These are phyloP conservation scores for Tetragonula clypearis DNA, from an alignment of 1,140 invertebrate species.

Conservation along the genomic window DNA sequence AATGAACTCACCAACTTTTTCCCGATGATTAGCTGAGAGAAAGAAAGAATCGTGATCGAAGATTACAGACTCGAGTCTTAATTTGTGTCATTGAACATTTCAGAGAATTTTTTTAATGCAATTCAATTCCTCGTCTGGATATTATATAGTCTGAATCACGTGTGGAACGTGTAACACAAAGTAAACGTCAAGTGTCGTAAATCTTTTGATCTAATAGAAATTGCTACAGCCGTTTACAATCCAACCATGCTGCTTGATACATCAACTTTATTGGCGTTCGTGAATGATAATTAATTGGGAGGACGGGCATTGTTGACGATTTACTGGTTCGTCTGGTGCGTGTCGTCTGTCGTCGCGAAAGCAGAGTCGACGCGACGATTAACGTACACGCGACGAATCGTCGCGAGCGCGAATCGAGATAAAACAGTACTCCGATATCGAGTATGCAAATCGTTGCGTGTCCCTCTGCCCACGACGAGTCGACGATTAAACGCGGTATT, in stretches of 20 bases:
- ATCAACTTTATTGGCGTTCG: not conserved
- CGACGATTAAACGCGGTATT: conserved; percentile 9
- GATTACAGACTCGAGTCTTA: not conserved
- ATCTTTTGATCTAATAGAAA: too few relatives aligned
- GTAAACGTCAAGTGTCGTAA: too few relatives aligned
- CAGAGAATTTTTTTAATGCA: too few relatives aligned
- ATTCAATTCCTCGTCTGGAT: too few relatives aligned
- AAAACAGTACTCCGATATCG: not conserved
- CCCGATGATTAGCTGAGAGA: not conserved
- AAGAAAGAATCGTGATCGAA: not conserved
- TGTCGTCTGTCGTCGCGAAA: not conserved
- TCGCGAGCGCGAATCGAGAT: not conserved
- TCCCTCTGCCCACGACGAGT: not conserved
- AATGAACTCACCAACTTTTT: not conserved
- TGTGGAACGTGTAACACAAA: too few relatives aligned
- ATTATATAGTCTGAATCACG: too few relatives aligned
- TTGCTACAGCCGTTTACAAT: too few relatives aligned
- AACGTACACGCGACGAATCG: conserved; percentile 7
- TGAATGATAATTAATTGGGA: conserved; percentile 41
- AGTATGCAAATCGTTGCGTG: conserved; percentile 25
- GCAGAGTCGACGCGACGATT: not conserved
- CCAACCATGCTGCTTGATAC: not conserved
- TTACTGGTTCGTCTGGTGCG: not conserved
- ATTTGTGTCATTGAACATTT: too few relatives aligned
- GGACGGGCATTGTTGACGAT: not conserved